A percentile compares a stretch with the other conserved stretches of the same genome.
Conservation (phyloP, 2,888 invertebrate species). For the Cheilosia variabilis region DNA sequence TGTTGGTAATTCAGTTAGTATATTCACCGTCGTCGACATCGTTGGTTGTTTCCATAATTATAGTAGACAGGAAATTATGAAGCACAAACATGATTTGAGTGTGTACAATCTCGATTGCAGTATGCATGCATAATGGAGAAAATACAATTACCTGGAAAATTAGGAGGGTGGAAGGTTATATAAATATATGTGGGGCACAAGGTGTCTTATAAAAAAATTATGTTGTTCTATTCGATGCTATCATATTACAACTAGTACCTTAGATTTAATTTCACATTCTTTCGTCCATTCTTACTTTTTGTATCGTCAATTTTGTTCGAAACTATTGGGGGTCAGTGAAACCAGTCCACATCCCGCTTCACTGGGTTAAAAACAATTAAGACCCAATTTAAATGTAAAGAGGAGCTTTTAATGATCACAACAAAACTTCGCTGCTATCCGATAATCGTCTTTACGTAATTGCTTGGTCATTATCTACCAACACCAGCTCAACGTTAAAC, state of each 20-base stretch:
- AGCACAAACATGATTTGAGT: neutral
- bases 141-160: no score
- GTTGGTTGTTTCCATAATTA: neutral
- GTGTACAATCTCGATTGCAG: neutral
- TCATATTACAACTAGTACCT: no score
- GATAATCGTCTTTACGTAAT: conserved; percentile 41
- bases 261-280: no score
- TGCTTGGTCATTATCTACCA: conserved; percentile 43
- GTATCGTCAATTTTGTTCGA: neutral
- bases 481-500: conserved; percentile 8
- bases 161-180: no score
- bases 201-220: no score
- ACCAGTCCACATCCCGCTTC: neutral
- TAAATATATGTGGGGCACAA: no score
- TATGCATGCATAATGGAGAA: no score
- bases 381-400: conserved; percentile 44
- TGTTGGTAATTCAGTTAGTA: conserved; percentile 42
- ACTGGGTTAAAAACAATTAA: conserved; percentile 27
- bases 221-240: no score
- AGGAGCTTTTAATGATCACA: conserved; percentile 49
- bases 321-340: no score
- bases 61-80: conserved; percentile 40
- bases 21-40: neutral
- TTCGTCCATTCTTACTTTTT: neutral
- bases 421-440: conserved; percentile 29